phyloP scores from a whole-genome alignment of 2,113 vertebrate genomes.

The Pteronura brasiliensis region DNA sequence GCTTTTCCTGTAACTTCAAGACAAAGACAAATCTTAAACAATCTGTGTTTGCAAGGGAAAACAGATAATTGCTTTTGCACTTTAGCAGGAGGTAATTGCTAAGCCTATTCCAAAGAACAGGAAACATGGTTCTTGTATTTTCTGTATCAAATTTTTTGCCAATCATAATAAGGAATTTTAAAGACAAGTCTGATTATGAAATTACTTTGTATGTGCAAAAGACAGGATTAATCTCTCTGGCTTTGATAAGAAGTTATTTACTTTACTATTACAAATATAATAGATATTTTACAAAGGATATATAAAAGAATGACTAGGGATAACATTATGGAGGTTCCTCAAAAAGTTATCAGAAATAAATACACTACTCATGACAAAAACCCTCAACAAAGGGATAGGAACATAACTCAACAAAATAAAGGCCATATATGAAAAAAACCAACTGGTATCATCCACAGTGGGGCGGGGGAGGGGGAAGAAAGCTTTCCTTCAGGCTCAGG shows the following conservation, averaged over 20 bases:
- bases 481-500: background rate
- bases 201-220: background rate
- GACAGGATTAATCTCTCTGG: background rate
- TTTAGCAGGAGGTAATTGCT: constrained; percentile 12
- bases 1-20: constrained; percentile 41
- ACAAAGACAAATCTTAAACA: constrained; percentile 32
- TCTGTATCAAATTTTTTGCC: background rate
- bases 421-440: background rate
- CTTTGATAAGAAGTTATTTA: background rate
- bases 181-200: constrained; percentile 20
- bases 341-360: background rate
- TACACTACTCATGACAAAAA: background rate
- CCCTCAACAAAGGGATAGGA: background rate
- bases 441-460: background rate
- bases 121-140: constrained; percentile 37
- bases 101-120: constrained; percentile 17
- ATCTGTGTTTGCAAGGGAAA: constrained; percentile 25
- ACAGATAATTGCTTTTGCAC: constrained; percentile 44
- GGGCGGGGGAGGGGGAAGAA: no score
- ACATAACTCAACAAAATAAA: background rate
- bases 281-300: background rate
- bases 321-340: background rate
- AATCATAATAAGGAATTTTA: background rate
- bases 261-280: background rate
- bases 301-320: background rate